These are phyloP conservation scores for Phortica variegata DNA, from an alignment of 1,140 invertebrate species.

Conservation along the genomic window DNA sequence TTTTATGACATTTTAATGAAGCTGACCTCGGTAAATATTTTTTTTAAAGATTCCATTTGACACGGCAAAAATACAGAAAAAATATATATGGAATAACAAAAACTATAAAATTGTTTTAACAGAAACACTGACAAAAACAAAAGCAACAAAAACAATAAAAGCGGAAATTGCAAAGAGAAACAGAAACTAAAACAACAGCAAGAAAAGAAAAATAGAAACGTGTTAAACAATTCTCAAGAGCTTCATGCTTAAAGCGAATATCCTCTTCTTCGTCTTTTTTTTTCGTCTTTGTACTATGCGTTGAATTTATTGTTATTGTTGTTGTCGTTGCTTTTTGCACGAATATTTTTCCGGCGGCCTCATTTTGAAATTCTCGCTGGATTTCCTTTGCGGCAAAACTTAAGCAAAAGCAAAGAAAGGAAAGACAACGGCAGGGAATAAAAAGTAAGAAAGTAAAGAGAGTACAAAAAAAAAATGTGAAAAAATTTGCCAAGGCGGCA, in stretches of 20 bases:
- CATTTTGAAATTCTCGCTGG: conserved; percentile 2
- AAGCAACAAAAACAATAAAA: conserved; percentile 5
- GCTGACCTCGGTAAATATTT: too few relatives aligned
- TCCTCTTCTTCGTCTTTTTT: conserved; percentile 34
- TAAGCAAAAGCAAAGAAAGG: too few relatives aligned
- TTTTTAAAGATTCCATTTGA: too few relatives aligned
- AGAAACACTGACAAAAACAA: neutral
- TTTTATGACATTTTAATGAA: too few relatives aligned
- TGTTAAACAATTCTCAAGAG: conserved; percentile 50
- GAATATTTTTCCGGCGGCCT: conserved; percentile 7
- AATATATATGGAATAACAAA: conserved; percentile 19
- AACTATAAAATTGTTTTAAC: too few relatives aligned
- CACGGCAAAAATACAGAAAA: too few relatives aligned
- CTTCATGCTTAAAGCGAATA: conserved; percentile 46
- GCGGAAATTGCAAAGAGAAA: neutral
- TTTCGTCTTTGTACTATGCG: conserved; percentile 15
- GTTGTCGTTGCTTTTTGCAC: conserved; percentile 2
- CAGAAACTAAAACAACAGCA: conserved; percentile 8
- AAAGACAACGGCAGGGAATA: too few relatives aligned
- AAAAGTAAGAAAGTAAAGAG: too few relatives aligned
- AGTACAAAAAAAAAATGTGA: too few relatives aligned
- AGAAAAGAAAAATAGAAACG: conserved; percentile 25
- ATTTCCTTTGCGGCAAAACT: too few relatives aligned
- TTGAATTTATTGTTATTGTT: conserved; percentile 15
- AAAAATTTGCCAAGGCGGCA: too few relatives aligned